A percentile compares a stretch with the other conserved stretches of the same genome.
Conservation (phyloP, 2,888 invertebrate genomes). For the Rhabditoides inermis region DNA sequence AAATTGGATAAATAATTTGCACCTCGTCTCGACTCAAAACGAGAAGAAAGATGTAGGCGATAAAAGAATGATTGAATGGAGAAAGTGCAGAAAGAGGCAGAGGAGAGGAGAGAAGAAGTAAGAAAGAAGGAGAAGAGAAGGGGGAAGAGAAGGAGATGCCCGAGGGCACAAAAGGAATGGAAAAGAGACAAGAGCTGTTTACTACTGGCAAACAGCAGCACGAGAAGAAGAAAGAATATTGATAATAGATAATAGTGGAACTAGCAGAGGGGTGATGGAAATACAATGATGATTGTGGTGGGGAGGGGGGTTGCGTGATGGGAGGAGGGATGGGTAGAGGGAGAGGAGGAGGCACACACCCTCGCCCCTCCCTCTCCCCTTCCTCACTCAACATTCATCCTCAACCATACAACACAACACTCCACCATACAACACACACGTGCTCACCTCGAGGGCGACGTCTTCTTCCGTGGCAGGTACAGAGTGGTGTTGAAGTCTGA, state of each 20-base stretch:
- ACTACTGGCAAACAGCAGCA: background rate
- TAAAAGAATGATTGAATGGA: background rate
- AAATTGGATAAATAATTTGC: too few species aligned
- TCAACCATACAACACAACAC: too few species aligned
- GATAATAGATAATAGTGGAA: conserved; percentile 6
- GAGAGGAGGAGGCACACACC: too few species aligned
- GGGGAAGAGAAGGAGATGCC: background rate
- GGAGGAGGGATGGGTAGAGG: conserved; percentile 11
- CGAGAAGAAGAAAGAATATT: background rate
- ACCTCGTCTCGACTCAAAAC: background rate
- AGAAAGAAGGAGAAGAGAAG: conserved; percentile 3
- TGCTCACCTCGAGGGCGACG: too few species aligned
- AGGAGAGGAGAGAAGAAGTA: background rate
- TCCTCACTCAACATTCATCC: too few species aligned
- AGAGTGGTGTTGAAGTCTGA: too few species aligned
- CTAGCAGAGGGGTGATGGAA: conserved; percentile 7
- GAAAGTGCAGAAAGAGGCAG: background rate
- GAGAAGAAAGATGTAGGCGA: background rate
- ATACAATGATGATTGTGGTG: conserved; percentile 7
- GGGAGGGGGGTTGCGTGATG: conserved; percentile 3
- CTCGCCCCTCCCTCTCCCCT: too few species aligned
- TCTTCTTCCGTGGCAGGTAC: conserved; percentile 30
- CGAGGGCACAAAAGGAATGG: background rate
- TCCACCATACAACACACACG: too few species aligned
- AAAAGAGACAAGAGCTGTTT: background rate